These are phyloP conservation scores for Dasyornis broadbenti DNA, from an alignment of 2,113 vertebrate species.

Conservation along the genomic window DNA sequence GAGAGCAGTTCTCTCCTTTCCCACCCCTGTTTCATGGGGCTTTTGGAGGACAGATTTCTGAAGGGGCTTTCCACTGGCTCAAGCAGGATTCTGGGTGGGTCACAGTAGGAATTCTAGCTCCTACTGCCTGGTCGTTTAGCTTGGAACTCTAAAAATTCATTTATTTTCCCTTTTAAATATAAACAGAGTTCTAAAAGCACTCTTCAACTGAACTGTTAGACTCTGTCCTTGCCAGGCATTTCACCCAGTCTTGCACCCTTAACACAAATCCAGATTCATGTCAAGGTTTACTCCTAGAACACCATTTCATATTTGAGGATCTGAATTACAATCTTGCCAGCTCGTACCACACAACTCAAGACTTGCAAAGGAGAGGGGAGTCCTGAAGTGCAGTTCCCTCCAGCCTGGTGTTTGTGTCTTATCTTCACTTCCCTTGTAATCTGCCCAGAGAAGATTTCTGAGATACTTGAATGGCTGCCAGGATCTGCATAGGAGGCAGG, in stretches of 20 bases:
- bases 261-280: neutral
- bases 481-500: neutral
- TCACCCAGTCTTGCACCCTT: neutral
- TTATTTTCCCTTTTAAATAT: neutral
- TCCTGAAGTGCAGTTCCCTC: neutral
- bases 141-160: neutral
- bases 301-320: neutral
- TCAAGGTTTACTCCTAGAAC: neutral
- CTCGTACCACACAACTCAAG: neutral
- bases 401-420: neutral
- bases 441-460: conserved; percentile 13
- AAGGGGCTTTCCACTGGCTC: neutral
- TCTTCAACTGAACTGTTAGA: neutral
- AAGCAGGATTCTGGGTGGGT: neutral
- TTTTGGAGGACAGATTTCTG: neutral
- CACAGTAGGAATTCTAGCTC: neutral
- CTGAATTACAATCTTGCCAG: neutral
- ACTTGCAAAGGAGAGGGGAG: neutral
- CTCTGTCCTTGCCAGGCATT: neutral
- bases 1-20: neutral
- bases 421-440: neutral
- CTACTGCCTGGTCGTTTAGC: neutral
- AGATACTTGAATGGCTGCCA: neutral
- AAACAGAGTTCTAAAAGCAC: neutral
- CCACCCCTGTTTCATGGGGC: neutral